Conservation (phyloP, 2,113 vertebrate species). For the Marmota flaviventris region DNA sequence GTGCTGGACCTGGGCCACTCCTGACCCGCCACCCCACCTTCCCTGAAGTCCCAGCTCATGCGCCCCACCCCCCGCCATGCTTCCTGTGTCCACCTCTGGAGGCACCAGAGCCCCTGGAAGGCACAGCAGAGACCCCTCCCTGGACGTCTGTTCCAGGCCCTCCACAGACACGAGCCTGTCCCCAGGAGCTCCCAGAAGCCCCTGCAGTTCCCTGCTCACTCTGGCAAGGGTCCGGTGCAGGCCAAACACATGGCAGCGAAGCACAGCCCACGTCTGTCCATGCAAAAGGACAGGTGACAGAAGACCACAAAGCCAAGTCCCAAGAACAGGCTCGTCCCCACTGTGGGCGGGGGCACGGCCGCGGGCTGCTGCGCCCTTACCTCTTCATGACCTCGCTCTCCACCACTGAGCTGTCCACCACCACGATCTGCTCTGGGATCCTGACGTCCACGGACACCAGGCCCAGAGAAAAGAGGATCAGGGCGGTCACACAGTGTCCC, state of each 20-base stretch:
- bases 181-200: too few species aligned
- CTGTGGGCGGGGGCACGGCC: too few species aligned
- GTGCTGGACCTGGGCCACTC: neutral
- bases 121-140: neutral
- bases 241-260: neutral
- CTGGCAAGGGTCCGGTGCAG: too few species aligned
- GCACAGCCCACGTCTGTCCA: neutral
- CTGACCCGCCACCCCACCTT: neutral
- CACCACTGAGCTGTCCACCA: conserved; percentile 95
- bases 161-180: accelerated
- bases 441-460: conserved; percentile 91
- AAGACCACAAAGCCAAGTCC: too few species aligned
- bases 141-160: accelerated
- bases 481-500: conserved; percentile 90
- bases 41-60: neutral
- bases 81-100: accelerated
- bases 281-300: neutral
- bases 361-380: neutral
- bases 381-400: conserved; percentile 91
- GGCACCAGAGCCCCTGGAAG: neutral
- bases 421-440: conserved; percentile 96
- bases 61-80: too few species aligned
- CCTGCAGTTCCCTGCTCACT: accelerated
- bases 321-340: neutral
- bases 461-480: conserved; percentile 94